These are phyloP conservation scores for Ophraella communa DNA, from an alignment of 2,888 invertebrate species.

Conservation along the genomic window DNA sequence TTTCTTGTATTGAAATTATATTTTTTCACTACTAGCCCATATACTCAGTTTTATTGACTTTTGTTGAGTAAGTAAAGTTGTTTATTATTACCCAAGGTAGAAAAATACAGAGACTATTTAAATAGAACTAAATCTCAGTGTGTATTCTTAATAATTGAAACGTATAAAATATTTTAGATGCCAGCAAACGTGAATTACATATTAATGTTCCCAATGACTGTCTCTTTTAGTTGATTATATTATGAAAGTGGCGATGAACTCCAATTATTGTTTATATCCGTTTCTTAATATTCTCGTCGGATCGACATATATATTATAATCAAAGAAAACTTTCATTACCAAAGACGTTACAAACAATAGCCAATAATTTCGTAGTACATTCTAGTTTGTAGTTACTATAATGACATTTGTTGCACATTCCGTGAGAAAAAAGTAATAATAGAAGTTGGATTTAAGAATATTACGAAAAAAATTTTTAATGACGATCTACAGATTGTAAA, in stretches of 20 bases:
- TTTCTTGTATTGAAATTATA: too few species aligned
- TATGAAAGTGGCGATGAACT: conserved; percentile 25
- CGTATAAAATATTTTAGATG: background rate
- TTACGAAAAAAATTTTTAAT: too few species aligned
- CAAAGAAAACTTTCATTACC: conserved; percentile 31
- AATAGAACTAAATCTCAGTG: too few species aligned
- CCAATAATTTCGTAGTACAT: conserved; percentile 17
- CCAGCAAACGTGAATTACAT: background rate
- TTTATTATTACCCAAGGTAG: too few species aligned
- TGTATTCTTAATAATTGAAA: background rate
- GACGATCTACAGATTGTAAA: too few species aligned
- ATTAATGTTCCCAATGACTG: conserved; percentile 3
- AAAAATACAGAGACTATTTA: too few species aligned
- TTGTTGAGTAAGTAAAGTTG: too few species aligned
- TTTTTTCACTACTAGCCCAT: too few species aligned
- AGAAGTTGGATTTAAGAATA: too few species aligned
- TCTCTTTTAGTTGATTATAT: conserved; percentile 8
- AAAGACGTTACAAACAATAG: conserved; percentile 32
- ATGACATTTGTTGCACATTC: conserved; percentile 3
- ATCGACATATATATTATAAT: conserved; percentile 16
- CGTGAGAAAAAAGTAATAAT: too few species aligned
- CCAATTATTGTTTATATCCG: conserved; percentile 22
- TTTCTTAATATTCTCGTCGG: conserved; percentile 26
- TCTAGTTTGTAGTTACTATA: conserved; percentile 4
- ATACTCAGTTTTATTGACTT: too few species aligned